Evolutionary conservation across 1,140 invertebrate genomes (phyloP).

Genomic region (Anoplolepis gracilipes): DNA sequence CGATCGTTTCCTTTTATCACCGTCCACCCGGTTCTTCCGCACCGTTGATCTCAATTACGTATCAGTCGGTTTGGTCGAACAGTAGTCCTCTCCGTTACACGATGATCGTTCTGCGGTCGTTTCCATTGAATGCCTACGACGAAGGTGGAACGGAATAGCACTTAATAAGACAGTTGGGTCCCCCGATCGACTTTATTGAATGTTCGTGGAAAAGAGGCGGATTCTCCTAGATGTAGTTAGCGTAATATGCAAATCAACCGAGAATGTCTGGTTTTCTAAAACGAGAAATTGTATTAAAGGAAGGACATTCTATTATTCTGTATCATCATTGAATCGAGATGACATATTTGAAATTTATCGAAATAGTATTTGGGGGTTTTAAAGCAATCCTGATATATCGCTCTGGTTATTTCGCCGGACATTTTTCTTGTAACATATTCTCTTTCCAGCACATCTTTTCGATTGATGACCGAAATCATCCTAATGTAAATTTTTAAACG

Average conservation of each 20-base stretch:
- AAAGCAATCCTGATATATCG: too few species aligned
- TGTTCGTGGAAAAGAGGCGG: not conserved
- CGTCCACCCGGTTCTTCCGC: slow-evolving; percentile 32
- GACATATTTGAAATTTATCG: too few species aligned
- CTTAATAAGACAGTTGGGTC: slow-evolving; percentile 37
- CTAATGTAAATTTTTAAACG: too few species aligned
- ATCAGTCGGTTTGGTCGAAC: slow-evolving; percentile 11
- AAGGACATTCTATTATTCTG: too few species aligned
- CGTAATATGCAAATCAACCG: not conserved
- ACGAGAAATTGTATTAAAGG: too few species aligned
- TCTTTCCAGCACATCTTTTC: too few species aligned
- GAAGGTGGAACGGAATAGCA: slow-evolving; percentile 30
- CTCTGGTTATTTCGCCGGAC: too few species aligned
- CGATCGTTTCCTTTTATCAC: slow-evolving; percentile 22
- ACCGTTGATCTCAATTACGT: slow-evolving; percentile 67
- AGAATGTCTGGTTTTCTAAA: too few species aligned
- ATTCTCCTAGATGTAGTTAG: not conserved
- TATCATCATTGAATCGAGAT: too few species aligned
- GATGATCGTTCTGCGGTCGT: slow-evolving; percentile 26
- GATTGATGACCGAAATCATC: too few species aligned
- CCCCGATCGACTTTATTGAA: not conserved
- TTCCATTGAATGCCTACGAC: slow-evolving; percentile 23
- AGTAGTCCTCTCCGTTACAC: slow-evolving; percentile 7
- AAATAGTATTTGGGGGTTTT: too few species aligned
- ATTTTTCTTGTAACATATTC: too few species aligned